These are phyloP conservation scores for Lepus americanus DNA, from an alignment of 2,113 vertebrate genomes.

Conservation along the genomic window DNA sequence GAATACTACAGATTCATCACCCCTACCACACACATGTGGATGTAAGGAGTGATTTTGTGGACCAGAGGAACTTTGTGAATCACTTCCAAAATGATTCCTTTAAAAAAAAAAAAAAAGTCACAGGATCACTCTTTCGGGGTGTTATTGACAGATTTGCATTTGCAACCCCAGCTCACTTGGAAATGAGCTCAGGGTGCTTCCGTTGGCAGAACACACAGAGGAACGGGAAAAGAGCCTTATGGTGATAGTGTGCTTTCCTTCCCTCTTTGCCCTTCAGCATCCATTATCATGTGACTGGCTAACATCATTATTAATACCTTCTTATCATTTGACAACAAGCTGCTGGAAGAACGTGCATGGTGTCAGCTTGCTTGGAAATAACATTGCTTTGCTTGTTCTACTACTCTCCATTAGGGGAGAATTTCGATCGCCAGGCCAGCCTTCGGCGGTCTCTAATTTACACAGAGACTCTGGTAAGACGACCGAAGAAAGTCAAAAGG, in stretches of 20 bases:
- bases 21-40: accelerated
- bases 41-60: neutral
- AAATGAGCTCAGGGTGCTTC: constrained; percentile 25
- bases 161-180: constrained; percentile 20
- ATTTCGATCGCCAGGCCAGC: constrained; percentile 99
- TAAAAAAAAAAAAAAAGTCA: neutral
- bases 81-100: neutral
- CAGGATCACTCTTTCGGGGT: neutral
- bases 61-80: neutral
- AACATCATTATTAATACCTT: constrained; percentile 92
- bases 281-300: constrained; percentile 86
- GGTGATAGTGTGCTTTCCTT: constrained; percentile 78
- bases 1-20: neutral
- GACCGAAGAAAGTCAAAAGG: constrained; percentile 99
- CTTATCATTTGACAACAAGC: constrained; percentile 88
- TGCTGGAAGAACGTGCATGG: constrained; percentile 90
- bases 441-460: constrained; percentile 98
- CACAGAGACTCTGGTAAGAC: constrained; percentile 98
- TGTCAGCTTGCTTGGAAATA: constrained; percentile 92
- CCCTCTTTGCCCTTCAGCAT: constrained; percentile 77
- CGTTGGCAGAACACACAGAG: constrained; percentile 28
- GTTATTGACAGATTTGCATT: constrained; percentile 43
- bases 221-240: constrained; percentile 85
- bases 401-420: constrained; percentile 96
- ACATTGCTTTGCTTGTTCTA: constrained; percentile 95